Percentiles rank a stretch among this genome's conserved stretches.
Evolutionary conservation across 2,797 vertebrate genomes (phyloP).

Genomic region (Dipus sagitta): DNA sequence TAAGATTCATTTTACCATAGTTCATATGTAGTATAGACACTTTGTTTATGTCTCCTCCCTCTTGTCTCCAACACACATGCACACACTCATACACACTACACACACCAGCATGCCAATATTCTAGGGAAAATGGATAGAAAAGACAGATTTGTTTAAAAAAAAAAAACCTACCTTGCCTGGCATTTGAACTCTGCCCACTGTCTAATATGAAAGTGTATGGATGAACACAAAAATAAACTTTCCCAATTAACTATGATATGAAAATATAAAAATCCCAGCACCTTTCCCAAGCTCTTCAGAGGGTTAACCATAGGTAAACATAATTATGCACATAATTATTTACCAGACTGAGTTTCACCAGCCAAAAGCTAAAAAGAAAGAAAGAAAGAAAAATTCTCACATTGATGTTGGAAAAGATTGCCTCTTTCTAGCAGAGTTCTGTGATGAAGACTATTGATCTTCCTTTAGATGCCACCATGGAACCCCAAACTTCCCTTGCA

Average conservation of each 20-base stretch:
- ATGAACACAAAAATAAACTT: background rate
- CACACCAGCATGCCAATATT: background rate
- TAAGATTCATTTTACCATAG: conserved; percentile 49
- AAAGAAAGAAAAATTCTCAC: background rate
- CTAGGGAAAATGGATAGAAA: background rate
- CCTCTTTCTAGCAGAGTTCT: background rate
- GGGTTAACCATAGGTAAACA: background rate
- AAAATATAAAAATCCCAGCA: background rate
- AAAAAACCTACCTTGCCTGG: background rate
- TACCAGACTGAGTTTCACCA: background rate
- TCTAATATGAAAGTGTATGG: background rate
- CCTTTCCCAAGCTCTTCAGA: conserved; percentile 5
- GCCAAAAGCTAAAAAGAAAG: background rate
- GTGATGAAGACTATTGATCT: background rate
- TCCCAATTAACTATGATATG: background rate
- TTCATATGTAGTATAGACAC: background rate
- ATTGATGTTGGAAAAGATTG: background rate
- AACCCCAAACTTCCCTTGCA: background rate
- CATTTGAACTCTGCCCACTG: background rate
- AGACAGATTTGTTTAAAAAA: background rate
- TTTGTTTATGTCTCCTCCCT: background rate
- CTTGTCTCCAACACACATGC: background rate
- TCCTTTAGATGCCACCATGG: background rate
- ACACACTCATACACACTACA: too few relatives aligned
- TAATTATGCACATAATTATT: background rate